A percentile compares a stretch with the other conserved stretches of the same genome.
Conservation (phyloP, 2,888 invertebrate species). For the Dysmachus trigonus region DNA sequence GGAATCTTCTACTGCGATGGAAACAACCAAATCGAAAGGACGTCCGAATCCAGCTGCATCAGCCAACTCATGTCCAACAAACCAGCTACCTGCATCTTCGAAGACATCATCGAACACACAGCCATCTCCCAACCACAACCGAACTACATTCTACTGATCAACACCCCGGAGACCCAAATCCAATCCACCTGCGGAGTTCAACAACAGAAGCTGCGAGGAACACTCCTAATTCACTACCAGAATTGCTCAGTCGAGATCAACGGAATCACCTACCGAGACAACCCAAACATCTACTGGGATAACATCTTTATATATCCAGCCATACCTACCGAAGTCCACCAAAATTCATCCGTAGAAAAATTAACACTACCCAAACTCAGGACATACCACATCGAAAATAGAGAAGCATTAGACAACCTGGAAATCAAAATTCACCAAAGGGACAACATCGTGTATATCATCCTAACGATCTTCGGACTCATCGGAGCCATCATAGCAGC, state of each 20-base stretch:
- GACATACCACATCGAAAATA: neutral
- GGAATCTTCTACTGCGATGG: constrained; percentile 38
- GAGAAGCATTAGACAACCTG: neutral
- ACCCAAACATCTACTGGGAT: neutral
- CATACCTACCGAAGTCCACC: neutral
- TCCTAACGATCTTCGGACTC: too few species aligned
- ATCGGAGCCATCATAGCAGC: too few species aligned
- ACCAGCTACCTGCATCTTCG: constrained; percentile 5
- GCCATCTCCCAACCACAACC: constrained; percentile 16
- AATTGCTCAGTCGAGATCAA: constrained; percentile 1
- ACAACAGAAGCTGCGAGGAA: neutral
- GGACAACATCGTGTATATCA: neutral
- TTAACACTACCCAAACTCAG: neutral
- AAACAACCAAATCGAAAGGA: constrained; percentile 31
- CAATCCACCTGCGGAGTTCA: too few species aligned
- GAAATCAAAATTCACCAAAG: neutral
- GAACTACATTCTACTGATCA: constrained; percentile 15
- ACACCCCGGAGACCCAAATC: neutral
- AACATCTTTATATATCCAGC: neutral
- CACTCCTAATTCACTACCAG: neutral
- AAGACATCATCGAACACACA: neutral
- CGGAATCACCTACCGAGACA: neutral
- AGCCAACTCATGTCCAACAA: neutral
- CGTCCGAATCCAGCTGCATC: neutral
- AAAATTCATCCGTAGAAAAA: neutral